These are phyloP conservation scores for Astreopora myriophthalma DNA, from an alignment of 64 coral and sea anemone genomes.

Conservation along the genomic window DNA sequence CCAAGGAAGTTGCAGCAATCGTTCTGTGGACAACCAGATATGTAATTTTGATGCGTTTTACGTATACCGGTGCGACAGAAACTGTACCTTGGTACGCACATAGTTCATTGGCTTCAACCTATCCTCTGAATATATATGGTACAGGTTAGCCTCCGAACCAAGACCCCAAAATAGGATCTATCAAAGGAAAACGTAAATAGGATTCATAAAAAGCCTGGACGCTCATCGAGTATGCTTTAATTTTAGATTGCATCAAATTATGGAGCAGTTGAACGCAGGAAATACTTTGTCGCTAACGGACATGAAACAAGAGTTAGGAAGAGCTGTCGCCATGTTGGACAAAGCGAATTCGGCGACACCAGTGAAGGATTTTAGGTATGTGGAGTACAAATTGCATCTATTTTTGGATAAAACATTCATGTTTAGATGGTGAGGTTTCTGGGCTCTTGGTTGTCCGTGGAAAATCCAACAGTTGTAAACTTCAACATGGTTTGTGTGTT, in stretches of 20 bases:
- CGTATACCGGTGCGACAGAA: no score
- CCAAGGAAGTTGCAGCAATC: no score
- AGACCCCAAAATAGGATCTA: neutral
- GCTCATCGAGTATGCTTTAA: neutral
- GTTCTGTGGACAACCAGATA: no score
- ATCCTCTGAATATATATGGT: neutral
- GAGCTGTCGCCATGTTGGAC: constrained; percentile 81
- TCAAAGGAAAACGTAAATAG: neutral
- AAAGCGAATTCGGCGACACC: constrained; percentile 53
- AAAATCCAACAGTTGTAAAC: neutral
- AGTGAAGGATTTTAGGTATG: constrained; percentile 74
- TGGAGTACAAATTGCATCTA: neutral
- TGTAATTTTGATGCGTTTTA: no score
- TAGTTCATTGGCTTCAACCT: no score
- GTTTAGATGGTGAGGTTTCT: no score
- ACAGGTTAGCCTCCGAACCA: neutral
- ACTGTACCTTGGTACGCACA: no score
- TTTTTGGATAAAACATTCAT: neutral
- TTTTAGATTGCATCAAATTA: constrained; percentile 69
- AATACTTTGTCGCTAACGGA: constrained; percentile 69
- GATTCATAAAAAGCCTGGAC: neutral
- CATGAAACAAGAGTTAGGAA: constrained; percentile 79
- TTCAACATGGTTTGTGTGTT: neutral
- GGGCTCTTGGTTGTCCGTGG: no score
- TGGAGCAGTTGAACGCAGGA: constrained; percentile 77